A percentile compares a stretch with the other conserved stretches of the same genome.
Conservation (phyloP, 2,888 invertebrate genomes). For the Cephus spinipes region DNA sequence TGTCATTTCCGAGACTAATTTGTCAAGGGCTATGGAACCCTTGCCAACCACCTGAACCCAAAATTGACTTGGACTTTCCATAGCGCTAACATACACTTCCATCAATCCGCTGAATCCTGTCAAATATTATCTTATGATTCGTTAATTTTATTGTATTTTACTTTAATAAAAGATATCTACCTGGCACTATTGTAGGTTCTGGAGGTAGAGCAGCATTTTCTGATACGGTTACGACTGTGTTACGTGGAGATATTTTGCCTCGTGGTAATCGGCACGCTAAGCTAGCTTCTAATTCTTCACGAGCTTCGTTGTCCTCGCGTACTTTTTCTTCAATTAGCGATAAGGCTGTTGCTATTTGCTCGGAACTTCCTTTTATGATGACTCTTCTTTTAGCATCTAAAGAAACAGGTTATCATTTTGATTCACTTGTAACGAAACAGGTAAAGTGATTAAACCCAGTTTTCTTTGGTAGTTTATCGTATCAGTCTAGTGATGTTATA, state of each 20-base stretch:
- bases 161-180: constrained; percentile 4
- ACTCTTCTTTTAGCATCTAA: constrained; percentile 56
- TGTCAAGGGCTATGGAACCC: constrained; percentile 81
- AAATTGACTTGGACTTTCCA: constrained; percentile 82
- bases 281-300: constrained; percentile 35
- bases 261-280: constrained; percentile 37
- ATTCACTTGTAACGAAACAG: constrained; percentile 3
- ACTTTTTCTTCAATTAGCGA: constrained; percentile 79
- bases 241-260: constrained; percentile 41
- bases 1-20: constrained; percentile 85
- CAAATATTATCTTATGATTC: constrained; percentile 15
- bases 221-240: constrained; percentile 18
- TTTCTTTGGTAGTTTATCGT: background rate
- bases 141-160: background rate
- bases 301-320: constrained; percentile 56
- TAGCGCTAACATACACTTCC: constrained; percentile 89
- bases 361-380: constrained; percentile 74
- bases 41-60: constrained; percentile 89
- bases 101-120: constrained; percentile 71
- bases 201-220: constrained; percentile 18
- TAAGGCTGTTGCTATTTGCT: constrained; percentile 81
- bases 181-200: constrained; percentile 4
- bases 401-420: constrained; percentile 18
- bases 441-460: constrained; percentile 23
- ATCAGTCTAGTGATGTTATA: background rate